Evolutionary conservation across 2,113 vertebrate species (phyloP).

Genomic region (Centropus unirufus): DNA sequence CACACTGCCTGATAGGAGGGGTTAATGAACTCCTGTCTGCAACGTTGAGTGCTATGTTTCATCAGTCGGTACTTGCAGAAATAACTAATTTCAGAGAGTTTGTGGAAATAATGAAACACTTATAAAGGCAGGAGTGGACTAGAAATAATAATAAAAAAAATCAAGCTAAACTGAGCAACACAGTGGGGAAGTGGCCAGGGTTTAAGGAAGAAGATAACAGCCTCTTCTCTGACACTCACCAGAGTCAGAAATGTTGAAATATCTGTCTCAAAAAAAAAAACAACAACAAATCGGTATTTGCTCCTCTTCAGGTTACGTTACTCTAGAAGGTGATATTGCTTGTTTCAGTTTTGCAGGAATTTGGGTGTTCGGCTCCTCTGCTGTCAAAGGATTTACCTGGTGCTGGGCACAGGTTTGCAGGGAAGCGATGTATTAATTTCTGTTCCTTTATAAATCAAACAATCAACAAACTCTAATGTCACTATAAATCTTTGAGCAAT

Average conservation of each 20-base stretch:
- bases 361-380: neutral
- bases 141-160: neutral
- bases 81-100: conserved; percentile 71
- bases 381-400: neutral
- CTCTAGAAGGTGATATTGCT: neutral
- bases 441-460: neutral
- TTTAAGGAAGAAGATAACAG: neutral
- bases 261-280: neutral
- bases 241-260: neutral
- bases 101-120: conserved; percentile 29
- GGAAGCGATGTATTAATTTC: conserved; percentile 37
- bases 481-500: conserved; percentile 37
- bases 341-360: neutral
- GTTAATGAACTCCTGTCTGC: conserved; percentile 65
- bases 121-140: neutral
- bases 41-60: conserved; percentile 69
- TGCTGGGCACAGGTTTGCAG: neutral
- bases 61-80: conserved; percentile 77
- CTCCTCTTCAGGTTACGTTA: neutral
- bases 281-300: neutral
- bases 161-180: neutral
- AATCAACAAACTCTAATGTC: conserved; percentile 44
- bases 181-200: neutral
- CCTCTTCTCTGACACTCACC: neutral
- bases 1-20: conserved; percentile 19